Conservation (phyloP, 2,797 vertebrate species). For the Buceros bicornis region DNA sequence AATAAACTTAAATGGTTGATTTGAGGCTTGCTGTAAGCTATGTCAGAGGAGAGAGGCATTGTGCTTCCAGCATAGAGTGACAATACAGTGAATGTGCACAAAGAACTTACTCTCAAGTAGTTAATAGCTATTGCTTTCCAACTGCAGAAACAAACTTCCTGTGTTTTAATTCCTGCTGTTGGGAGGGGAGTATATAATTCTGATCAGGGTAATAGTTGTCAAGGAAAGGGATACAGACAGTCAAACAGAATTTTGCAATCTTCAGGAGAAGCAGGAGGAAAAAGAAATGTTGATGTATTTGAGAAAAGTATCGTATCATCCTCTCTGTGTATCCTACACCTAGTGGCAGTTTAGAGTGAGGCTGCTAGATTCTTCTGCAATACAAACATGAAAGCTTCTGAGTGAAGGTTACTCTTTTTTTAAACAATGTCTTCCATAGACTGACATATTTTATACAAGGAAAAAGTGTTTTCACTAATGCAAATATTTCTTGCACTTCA, state of each 20-base stretch:
- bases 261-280: not conserved
- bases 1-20: not conserved
- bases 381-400: not conserved
- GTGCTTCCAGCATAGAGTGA: not conserved
- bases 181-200: not conserved
- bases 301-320: not conserved
- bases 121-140: not conserved
- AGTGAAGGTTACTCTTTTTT: not conserved
- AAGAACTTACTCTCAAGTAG: not conserved
- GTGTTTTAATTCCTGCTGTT: not conserved
- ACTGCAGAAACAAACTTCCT: not conserved
- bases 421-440: not conserved
- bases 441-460: not conserved
- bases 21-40: not conserved
- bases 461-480: not conserved
- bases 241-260: not conserved
- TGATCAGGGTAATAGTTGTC: not conserved
- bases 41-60: not conserved
- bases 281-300: not conserved
- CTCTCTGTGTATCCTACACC: not conserved
- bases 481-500: not conserved
- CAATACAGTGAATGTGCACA: not conserved
- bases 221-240: not conserved
- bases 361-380: not conserved
- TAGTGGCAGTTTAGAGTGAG: not conserved